Evolutionary conservation across 1,140 invertebrate species (phyloP), one percentile per base, ranked within the genome.

Genomic region (Caenorhabditis brenneri): DNA sequence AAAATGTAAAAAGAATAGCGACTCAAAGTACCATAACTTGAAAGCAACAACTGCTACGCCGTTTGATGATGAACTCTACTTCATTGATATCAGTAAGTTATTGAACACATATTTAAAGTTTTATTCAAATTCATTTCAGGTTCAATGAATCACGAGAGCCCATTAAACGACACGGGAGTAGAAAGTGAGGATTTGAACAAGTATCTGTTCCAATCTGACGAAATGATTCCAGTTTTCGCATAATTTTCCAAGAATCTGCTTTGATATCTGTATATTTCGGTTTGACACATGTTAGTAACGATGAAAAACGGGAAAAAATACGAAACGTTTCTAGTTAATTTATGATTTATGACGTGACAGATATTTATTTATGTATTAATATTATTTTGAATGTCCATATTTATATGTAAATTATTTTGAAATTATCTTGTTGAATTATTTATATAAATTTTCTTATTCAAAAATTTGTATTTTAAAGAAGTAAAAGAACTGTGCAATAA

Each of bases 31-130:
- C 83, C 78, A 79, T 46, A 53, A 53, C 33, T 29, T 55, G 55
- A 51, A 80, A 36, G 31, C 60, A 27, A 81, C 53, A 1, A 24
- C 58, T 15, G 33, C 83, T 36, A 24, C 84, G 15, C 49, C 31
- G 24, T 65, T 81, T 29, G 83, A 84, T 19, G 84, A 81, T 22
- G 84, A 85, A 39, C 48, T 85, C 1, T 85, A 85, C 27, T 85
- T 85, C 48, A 81, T 85, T 81, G 84, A 85, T 49, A 84, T 84
- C 22, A 78, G 83, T 84, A 48, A 79, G 79, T 79, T 81, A 19
- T n/a, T 19, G 4, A 39, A 27, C 2, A 60, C 1, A 10, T 0
- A 5, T 22, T 4, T 24, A 58, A 36, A 22, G 0, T 31, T 31
- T 2, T 60, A 60, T 24, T 55, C 6, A 22, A 6, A 1, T 33